Percentiles rank a stretch among this genome's conserved stretches.
These are phyloP conservation scores for Apodemus speciosus DNA, from an alignment of 2,113 vertebrate species.

Conservation along the genomic window DNA sequence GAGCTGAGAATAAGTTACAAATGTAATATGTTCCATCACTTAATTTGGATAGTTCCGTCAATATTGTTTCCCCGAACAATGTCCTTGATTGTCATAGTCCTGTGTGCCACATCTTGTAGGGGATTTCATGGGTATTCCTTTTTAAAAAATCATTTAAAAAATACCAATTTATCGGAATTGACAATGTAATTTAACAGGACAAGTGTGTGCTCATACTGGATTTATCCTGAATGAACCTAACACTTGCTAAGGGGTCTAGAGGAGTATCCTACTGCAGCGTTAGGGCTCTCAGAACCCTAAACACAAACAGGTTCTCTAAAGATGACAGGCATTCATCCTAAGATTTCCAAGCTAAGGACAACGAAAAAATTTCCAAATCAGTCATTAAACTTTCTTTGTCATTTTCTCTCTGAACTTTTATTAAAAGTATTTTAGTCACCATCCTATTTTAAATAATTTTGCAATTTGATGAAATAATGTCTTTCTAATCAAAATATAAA, in stretches of 20 bases:
- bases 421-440: constrained; percentile 46
- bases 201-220: not conserved
- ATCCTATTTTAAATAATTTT: constrained; percentile 50
- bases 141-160: constrained; percentile 33
- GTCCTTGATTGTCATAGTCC: not conserved
- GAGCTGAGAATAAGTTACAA: not conserved
- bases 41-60: not conserved
- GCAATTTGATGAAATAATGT: constrained; percentile 55
- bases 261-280: not conserved
- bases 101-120: not conserved
- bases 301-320: not conserved
- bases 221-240: not conserved
- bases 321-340: not conserved
- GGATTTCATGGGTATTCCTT: not conserved
- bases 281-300: not conserved
- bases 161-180: not conserved
- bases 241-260: not conserved
- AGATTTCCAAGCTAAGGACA: not conserved
- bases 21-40: constrained; percentile 15
- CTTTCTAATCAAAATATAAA: constrained; percentile 62
- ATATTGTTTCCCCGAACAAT: constrained; percentile 30
- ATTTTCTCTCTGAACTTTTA: constrained; percentile 55
- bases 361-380: not conserved
- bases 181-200: not conserved
- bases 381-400: constrained; percentile 44